phyloP scores from a whole-genome alignment of 53 echinoderm and acorn worm species.

The Echinarachnius parma region DNA sequence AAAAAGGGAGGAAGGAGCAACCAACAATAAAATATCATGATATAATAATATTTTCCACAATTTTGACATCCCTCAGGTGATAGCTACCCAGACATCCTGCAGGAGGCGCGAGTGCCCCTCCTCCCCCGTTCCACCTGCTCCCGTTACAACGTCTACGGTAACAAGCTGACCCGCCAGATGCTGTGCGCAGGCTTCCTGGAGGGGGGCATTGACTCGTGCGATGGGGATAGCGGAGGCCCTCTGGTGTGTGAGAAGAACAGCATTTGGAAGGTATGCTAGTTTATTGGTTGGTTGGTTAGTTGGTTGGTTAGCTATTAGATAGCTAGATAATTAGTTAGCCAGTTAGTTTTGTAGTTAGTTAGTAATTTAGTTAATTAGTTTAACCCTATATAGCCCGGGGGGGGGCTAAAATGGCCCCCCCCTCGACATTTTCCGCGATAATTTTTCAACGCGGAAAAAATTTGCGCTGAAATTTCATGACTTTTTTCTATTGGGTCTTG shows the following conservation, averaged over 20 bases:
- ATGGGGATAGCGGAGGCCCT: slow-evolving; percentile 93
- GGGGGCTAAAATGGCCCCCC: too few species aligned
- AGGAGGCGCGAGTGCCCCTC: slow-evolving; percentile 83
- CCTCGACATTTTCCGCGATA: too few species aligned
- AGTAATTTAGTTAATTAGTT: too few species aligned
- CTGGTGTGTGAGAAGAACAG: slow-evolving; percentile 70
- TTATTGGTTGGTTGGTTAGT: too few species aligned
- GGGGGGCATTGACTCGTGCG: slow-evolving; percentile 88
- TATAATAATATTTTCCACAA: background rate
- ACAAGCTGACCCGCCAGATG: slow-evolving; percentile 79
- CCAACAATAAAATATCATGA: background rate
- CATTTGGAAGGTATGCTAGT: slow-evolving; percentile 79
- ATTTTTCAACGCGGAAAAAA: too few species aligned
- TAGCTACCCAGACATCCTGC: slow-evolving; percentile 68
- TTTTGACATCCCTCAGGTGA: slow-evolving; percentile 38
- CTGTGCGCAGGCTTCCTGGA: slow-evolving; percentile 82
- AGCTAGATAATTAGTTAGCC: too few species aligned
- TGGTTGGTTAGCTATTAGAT: too few species aligned
- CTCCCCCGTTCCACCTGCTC: slow-evolving; percentile 59
- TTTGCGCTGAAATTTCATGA: too few species aligned
- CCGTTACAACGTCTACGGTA: slow-evolving; percentile 68
- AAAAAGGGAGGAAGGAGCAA: too few species aligned
- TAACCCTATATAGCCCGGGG: too few species aligned
- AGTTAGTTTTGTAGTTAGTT: too few species aligned
- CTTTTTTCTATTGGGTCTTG: too few species aligned